Conservation (phyloP, 1,140 invertebrate species). For the Eumeta japonica region DNA sequence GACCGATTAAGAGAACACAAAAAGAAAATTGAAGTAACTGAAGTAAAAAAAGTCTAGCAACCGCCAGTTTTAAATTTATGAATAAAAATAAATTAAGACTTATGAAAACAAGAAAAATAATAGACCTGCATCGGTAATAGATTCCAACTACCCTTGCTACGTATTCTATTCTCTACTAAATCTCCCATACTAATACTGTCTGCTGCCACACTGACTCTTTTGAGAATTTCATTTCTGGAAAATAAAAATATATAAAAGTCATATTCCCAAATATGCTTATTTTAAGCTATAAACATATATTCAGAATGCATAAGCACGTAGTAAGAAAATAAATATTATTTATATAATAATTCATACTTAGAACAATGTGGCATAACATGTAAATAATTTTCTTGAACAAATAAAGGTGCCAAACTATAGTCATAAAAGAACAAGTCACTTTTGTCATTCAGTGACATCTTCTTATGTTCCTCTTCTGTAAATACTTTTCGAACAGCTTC, state of each 20-base stretch:
- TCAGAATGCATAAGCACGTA: not conserved
- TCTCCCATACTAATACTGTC: slow-evolving; percentile 86
- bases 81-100: no score
- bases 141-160: slow-evolving; percentile 78
- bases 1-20: no score
- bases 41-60: no score
- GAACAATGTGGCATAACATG: slow-evolving; percentile 67
- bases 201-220: slow-evolving; percentile 74
- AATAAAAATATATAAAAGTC: no score
- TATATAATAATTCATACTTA: slow-evolving; percentile 58
- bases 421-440: slow-evolving; percentile 95
- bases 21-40: no score
- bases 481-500: slow-evolving; percentile 92
- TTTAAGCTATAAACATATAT: not conserved
- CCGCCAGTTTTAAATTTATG: no score
- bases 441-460: slow-evolving; percentile 83
- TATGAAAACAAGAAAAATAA: no score
- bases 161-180: slow-evolving; percentile 78
- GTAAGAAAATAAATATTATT: no score
- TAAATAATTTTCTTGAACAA: slow-evolving; percentile 98
- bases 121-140: slow-evolving; percentile 88
- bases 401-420: slow-evolving; percentile 91
- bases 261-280: no score
- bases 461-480: slow-evolving; percentile 75
- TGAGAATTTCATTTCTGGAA: slow-evolving; percentile 60